Conservation (phyloP, 2,113 vertebrate species). For the Globicephala melas region DNA sequence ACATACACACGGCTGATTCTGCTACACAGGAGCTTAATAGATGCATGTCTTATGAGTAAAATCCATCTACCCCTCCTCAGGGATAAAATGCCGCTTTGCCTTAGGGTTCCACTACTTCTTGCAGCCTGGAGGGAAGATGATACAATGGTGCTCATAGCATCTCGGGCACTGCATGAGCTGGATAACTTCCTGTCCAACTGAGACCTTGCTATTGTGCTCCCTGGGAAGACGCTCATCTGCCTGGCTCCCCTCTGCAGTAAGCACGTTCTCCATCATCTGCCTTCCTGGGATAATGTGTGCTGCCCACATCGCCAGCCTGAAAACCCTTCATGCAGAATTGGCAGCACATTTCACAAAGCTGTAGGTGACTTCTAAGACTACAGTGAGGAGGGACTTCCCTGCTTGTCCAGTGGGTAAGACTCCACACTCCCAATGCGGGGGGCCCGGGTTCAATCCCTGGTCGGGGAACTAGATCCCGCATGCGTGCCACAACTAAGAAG, state of each 20-base stretch:
- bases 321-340: not conserved
- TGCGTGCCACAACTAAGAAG: no score
- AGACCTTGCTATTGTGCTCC: not conserved
- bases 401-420: no score
- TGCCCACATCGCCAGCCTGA: not conserved
- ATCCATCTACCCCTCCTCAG: not conserved
- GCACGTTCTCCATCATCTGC: not conserved
- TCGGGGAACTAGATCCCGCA: no score
- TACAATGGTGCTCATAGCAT: not conserved
- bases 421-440: no score
- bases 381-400: no score
- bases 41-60: not conserved
- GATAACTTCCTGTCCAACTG: not conserved
- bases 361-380: not conserved
- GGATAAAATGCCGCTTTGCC: not conserved
- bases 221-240: not conserved
- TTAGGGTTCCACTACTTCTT: not conserved
- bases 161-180: rapidly evolving
- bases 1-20: not conserved
- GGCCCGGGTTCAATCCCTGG: no score
- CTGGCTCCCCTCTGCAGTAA: not conserved
- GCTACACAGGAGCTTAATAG: not conserved
- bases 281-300: not conserved
- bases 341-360: not conserved
- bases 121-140: not conserved